Base-by-base conservation (phyloP, 2,113 vertebrate genomes). In the Centrocercus urophasianus region DNA sequence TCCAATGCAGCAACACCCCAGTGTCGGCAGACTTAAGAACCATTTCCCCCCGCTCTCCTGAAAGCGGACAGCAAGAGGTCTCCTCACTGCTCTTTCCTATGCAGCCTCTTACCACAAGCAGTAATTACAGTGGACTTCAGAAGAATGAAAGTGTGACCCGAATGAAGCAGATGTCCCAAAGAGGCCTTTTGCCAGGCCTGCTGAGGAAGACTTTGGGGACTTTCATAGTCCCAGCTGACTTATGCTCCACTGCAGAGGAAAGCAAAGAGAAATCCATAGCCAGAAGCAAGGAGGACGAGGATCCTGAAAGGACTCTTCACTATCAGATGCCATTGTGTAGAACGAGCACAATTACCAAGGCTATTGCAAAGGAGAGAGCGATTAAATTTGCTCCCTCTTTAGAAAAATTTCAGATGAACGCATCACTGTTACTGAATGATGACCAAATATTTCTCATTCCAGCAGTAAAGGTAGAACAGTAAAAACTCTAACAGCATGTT, bases 401-500 rank as follows among this genome's bases (percentile, higher is more conserved):
- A 88, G 85, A 86, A 89, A 48, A 86, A 73, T 79, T 10, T 61
- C 67, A 88, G 63, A 89, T 59, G 27, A 94, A 90, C 59, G 56
- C 64, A 76, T 75, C 52, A 83, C 85, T 82, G 75, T 63, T 67
- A 72, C 47, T 85, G 34, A 77, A 50, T 82, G 82, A 93, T 82
- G 82, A 79, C 78, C 91, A 91, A 76, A 12, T 61, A 84, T 69
- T 89, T 95, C 66, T 91, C 63, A 65, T 79, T 85, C 78, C 71
- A 91, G 48, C 52, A 91, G 71, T 56, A 71, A 65, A 47, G 63
- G 28, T 86, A 82, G 87, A 96, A 38, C 84, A 92, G 61, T 67
- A 96, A 84, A 74, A 92, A 85, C 78, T 72, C 82, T 93, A 91
- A 89, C 57, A 83, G 71, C 59, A 76, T 78, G 69, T 76, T 66